Conservation (phyloP, 2,113 vertebrate genomes). For the Tringa solitaria region DNA sequence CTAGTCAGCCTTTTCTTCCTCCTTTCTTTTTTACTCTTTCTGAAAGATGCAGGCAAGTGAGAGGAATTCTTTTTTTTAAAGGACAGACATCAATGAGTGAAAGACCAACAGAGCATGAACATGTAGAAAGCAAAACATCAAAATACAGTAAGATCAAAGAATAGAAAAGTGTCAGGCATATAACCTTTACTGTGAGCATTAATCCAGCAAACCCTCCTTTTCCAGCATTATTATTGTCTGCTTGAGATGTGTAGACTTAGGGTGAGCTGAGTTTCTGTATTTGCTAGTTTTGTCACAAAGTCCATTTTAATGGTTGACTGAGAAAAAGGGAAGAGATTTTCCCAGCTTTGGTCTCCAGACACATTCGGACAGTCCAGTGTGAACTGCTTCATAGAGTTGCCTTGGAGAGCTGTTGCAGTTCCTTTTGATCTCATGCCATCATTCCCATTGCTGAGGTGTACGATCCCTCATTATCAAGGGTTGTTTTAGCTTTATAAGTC, state of each 20-base stretch:
- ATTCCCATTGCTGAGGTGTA: background rate
- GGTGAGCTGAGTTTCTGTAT: background rate
- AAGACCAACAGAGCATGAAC: background rate
- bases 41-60: background rate
- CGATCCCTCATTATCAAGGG: background rate
- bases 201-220: background rate
- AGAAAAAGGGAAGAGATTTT: background rate
- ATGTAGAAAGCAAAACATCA: background rate
- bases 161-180: background rate
- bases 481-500: background rate
- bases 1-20: background rate
- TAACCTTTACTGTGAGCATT: background rate
- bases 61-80: background rate
- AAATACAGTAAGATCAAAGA: background rate
- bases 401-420: background rate
- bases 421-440: background rate
- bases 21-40: background rate
- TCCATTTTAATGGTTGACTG: background rate
- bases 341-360: background rate
- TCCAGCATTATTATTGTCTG: background rate
- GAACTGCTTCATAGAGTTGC: background rate
- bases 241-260: background rate
- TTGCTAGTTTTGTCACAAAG: background rate
- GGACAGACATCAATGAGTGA: background rate
- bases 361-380: background rate